These are phyloP conservation scores for Nezara viridula DNA, from an alignment of 2,888 invertebrate species.

Conservation along the genomic window DNA sequence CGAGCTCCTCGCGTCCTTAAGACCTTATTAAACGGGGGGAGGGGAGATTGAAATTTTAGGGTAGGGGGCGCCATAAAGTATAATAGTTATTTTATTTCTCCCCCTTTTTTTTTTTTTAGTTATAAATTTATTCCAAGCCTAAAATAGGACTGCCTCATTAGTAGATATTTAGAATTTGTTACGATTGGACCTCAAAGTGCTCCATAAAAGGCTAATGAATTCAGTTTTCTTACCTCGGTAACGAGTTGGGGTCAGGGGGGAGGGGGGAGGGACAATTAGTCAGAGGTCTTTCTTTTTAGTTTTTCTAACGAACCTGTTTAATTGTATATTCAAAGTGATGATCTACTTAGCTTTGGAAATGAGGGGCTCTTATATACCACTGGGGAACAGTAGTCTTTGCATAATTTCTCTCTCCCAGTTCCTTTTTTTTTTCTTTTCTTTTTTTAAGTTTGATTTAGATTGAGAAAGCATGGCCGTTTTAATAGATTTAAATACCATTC, in stretches of 20 bases:
- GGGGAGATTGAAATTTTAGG: background rate
- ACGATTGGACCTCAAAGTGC: background rate
- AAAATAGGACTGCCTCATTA: background rate
- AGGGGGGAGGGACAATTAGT: background rate
- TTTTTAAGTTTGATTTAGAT: background rate
- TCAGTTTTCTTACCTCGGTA: constrained; percentile 32
- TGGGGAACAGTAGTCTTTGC: background rate
- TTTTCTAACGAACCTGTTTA: constrained; percentile 9
- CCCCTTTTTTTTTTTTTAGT: background rate
- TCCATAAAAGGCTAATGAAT: constrained; percentile 17
- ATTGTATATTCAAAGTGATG: constrained; percentile 28
- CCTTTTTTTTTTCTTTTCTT: background rate
- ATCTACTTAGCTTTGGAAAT: constrained; percentile 40
- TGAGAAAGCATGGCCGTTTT: too few species aligned
- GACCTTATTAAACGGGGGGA: background rate
- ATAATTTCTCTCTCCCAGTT: background rate
- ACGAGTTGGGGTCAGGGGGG: background rate
- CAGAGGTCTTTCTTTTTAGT: background rate
- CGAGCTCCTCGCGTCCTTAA: background rate
- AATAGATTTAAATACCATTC: background rate
- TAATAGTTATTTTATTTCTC: constrained; percentile 22
- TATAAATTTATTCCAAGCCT: background rate
- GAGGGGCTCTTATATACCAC: background rate
- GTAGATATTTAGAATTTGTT: constrained; percentile 29
- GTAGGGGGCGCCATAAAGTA: background rate